A percentile compares a stretch with the other conserved stretches of the same genome.
Evolutionary conservation across 2,888 invertebrate species (phyloP).

Genomic region (Brachyptera putata): DNA sequence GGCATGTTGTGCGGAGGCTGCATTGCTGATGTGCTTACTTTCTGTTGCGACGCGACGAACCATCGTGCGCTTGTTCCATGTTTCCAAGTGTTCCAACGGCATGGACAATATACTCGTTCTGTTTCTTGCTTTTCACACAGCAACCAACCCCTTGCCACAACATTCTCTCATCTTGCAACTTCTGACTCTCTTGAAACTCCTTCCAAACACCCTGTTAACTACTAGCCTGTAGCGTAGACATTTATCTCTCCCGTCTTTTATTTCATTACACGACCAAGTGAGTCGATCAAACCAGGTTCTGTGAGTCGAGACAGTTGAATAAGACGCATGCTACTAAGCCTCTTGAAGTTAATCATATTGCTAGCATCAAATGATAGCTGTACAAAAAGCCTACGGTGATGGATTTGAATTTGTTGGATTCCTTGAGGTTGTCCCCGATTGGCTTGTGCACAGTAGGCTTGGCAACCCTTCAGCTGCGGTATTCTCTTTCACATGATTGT

Average conservation of each 20-base stretch:
- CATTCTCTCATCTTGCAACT: constrained; percentile 48
- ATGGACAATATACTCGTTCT: constrained; percentile 1
- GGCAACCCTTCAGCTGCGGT: no score
- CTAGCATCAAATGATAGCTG: no score
- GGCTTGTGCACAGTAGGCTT: constrained; percentile 34
- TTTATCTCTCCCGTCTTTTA: no score
- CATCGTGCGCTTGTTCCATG: constrained; percentile 16
- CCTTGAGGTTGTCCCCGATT: constrained; percentile 25
- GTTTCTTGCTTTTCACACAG: constrained; percentile 7
- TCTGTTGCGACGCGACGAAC: constrained; percentile 27
- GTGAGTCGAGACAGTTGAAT: no score
- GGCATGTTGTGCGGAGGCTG: constrained; percentile 50
- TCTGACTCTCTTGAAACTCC: constrained; percentile 37
- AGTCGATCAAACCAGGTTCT: no score
- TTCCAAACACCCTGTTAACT: constrained; percentile 39
- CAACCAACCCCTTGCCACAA: constrained; percentile 41
- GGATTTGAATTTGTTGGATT: constrained; percentile 36
- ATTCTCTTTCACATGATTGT: no score
- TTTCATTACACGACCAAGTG: no score
- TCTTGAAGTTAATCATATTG: no score
- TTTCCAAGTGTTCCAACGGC: constrained; percentile 4
- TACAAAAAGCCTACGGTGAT: constrained; percentile 34
- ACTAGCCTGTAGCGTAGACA: constrained; percentile 8
- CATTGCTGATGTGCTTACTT: constrained; percentile 33
- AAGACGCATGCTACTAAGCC: no score